Base-by-base conservation (phyloP, 2,888 invertebrate genomes). In the Diarsia rubi region DNA sequence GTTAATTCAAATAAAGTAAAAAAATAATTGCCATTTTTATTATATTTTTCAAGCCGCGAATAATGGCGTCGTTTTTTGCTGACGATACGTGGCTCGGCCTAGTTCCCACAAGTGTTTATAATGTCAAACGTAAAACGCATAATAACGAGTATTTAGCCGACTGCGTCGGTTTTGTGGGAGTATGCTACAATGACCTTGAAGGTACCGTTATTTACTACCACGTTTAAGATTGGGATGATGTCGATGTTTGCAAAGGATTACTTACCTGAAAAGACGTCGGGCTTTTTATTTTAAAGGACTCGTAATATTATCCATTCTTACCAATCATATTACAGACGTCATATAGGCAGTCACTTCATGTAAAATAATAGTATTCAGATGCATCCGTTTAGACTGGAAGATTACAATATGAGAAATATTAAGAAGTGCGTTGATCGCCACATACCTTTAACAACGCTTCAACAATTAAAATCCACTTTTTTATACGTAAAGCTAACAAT, bases 61-160 rank as follows among this genome's bases (percentile, higher is more conserved):
- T 78, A 72, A 73, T 75, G 45, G 69, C 54, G 16, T 24, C 42
- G 42, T 75, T 73, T 88, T 91, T 87, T 92, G 89, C 86, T 83
- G 85, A 84, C 91, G 59, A 77, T 92, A 87, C 88, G 76, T 80
- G 77, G 79, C 78, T 84, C 86, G 92, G 88, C 93, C 92, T 86
- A 90, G 92, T 93, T 93, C 93, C 84, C 93, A 93, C 91, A 86
- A 86, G 85, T 82, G 84, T 79, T 81, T 80, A 82, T 87, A 90
- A 90, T 91, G 90, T 87, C 89, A 89, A 88, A 90, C 90, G 88
- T 86, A 87, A 86, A 88, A 84, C 79, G 90, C 87, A 89, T 90
- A 86, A 88, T 88, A 87, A 89, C 72, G 73, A 75, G 75, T 73
- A 81, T 78, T 86, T 78, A 76, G 37, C 63, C 27, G 67, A 62